Conservation (phyloP, 2,113 vertebrate species). For the Nycticorax nycticorax region DNA sequence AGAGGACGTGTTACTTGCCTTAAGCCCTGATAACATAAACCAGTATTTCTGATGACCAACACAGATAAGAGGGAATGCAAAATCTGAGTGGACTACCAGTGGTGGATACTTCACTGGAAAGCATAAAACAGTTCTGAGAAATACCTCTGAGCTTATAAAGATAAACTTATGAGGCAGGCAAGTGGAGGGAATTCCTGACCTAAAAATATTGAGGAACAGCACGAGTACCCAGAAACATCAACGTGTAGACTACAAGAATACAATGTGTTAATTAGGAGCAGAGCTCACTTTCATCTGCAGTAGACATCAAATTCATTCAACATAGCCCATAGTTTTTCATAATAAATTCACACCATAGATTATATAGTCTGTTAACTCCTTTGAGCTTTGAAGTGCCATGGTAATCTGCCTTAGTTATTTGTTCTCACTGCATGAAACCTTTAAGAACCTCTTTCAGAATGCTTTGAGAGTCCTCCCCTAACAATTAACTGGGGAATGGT, state of each 20-base stretch:
- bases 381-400: neutral
- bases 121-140: neutral
- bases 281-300: neutral
- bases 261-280: neutral
- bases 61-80: neutral
- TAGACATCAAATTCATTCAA: neutral
- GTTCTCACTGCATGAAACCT: neutral
- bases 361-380: too few species aligned
- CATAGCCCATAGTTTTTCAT: neutral
- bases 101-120: neutral
- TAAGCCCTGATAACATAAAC: neutral
- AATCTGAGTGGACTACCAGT: neutral
- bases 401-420: neutral
- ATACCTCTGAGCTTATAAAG: neutral
- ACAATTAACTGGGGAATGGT: neutral
- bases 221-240: neutral
- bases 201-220: neutral
- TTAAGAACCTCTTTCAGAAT: neutral
- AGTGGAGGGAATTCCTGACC: neutral
- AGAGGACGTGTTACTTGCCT: neutral
- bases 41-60: neutral
- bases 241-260: neutral
- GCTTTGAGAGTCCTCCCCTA: neutral
- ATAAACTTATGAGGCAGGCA: neutral
- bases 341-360: neutral